Percentiles rank a stretch among this genome's conserved stretches.
phyloP scores from a whole-genome alignment of 2,888 invertebrate species.

The Liopterus haemorrhoidalis region DNA sequence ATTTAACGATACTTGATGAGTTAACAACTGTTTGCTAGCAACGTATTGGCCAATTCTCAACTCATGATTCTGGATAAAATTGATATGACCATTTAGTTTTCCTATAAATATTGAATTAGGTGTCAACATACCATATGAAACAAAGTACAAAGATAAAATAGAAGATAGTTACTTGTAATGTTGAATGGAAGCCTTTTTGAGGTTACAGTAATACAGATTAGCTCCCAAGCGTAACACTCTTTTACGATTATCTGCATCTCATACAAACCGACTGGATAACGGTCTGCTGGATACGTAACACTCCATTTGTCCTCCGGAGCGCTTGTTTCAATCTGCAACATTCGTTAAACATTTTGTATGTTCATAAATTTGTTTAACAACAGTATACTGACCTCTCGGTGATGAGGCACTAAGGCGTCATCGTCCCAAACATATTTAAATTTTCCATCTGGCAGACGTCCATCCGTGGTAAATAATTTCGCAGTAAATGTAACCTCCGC shows the following conservation, averaged over 20 bases:
- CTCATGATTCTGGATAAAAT: constrained; percentile 57
- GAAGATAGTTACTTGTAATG: constrained; percentile 45
- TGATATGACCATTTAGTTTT: constrained; percentile 61
- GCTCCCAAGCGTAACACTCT: constrained; percentile 39
- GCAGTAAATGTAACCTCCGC: constrained; percentile 65
- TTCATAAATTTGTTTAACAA: constrained; percentile 18
- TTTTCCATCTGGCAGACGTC: constrained; percentile 39
- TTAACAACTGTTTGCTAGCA: constrained; percentile 55
- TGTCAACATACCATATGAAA: constrained; percentile 8
- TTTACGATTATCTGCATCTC: constrained; percentile 52
- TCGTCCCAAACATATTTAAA: constrained; percentile 59
- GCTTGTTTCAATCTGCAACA: constrained; percentile 44
- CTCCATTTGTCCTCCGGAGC: constrained; percentile 57
- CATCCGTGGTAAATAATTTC: constrained; percentile 46
- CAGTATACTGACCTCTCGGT: constrained; percentile 45
- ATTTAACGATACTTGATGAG: constrained; percentile 54
- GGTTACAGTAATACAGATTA: constrained; percentile 45
- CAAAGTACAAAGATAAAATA: constrained; percentile 8
- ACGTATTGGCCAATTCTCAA: constrained; percentile 55
- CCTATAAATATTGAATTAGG: constrained; percentile 45
- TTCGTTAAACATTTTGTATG: no score
- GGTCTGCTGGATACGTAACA: constrained; percentile 51
- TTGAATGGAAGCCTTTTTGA: constrained; percentile 44
- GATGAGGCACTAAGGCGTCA: constrained; percentile 51
- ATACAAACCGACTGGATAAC: constrained; percentile 56